Conservation (phyloP, 1,140 invertebrate genomes). For the Eriocheir sinensis region DNA sequence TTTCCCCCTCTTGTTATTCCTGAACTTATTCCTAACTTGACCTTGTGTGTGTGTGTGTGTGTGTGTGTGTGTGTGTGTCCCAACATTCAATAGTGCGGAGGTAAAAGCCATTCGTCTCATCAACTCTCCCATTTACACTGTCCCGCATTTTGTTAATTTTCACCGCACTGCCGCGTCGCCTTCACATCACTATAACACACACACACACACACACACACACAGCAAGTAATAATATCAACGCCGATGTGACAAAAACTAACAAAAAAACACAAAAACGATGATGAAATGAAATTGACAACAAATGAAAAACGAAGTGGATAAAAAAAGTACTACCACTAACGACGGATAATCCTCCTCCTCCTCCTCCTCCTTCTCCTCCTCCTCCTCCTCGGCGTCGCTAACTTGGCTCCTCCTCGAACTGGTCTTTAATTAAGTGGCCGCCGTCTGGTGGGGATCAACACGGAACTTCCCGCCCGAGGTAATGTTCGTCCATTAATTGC, state of each 20-base stretch:
- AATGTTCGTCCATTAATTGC: slow-evolving; percentile 56
- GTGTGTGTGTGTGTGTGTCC: slow-evolving; percentile 28
- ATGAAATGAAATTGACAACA: too few relatives aligned
- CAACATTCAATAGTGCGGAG: too few relatives aligned
- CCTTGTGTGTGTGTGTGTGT: slow-evolving; percentile 24
- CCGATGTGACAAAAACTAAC: neutral
- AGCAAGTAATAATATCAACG: too few relatives aligned
- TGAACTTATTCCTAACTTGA: too few relatives aligned
- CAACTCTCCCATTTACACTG: neutral
- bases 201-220: slow-evolving; percentile 22
- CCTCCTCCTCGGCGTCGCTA: neutral
- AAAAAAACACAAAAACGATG: neutral
- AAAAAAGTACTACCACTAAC: too few relatives aligned
- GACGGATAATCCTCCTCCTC: neutral
- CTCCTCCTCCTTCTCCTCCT: neutral
- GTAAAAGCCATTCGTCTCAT: neutral
- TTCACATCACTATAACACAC: neutral
- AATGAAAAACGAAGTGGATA: too few relatives aligned
- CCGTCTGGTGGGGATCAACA: slow-evolving; percentile 49
- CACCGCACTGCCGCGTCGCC: neutral
- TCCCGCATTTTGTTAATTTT: neutral
- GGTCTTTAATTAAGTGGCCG: slow-evolving; percentile 46
- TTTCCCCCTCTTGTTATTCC: too few relatives aligned
- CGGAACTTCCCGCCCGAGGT: slow-evolving; percentile 40
- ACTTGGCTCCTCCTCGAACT: slow-evolving; percentile 36